A percentile compares a stretch with the other conserved stretches of the same genome.
These are phyloP conservation scores for Rhyacophila evoluta DNA, from an alignment of 2,888 invertebrate species.

Conservation along the genomic window DNA sequence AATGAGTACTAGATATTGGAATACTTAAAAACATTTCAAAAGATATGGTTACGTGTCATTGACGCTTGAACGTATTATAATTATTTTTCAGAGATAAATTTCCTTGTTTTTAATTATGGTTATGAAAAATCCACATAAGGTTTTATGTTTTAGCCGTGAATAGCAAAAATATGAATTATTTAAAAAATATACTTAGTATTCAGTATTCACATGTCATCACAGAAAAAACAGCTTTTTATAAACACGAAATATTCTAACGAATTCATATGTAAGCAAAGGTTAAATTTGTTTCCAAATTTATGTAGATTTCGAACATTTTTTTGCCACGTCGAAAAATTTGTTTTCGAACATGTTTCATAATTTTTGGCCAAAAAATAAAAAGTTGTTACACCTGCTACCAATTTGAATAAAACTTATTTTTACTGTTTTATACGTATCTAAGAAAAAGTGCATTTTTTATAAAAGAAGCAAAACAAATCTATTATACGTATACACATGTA, in stretches of 20 bases:
- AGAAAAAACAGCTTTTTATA: not conserved
- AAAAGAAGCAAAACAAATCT: not conserved
- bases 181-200: not conserved
- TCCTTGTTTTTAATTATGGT: too few species aligned
- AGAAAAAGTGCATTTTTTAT: not conserved
- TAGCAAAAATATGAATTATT: not conserved
- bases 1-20: too few species aligned
- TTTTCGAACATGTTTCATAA: conserved; percentile 14
- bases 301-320: conserved; percentile 13
- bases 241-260: conserved; percentile 21
- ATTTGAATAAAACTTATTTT: not conserved
- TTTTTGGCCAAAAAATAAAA: conserved; percentile 11
- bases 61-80: too few species aligned
- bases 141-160: not conserved
- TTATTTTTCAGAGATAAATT: too few species aligned
- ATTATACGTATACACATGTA: too few species aligned
- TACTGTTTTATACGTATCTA: not conserved
- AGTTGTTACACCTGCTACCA: not conserved
- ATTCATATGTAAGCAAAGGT: conserved; percentile 15
- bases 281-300: conserved; percentile 22
- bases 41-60: too few species aligned
- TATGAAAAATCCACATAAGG: too few species aligned
- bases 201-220: not conserved
- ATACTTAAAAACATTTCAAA: too few species aligned
- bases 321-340: not conserved